Evolutionary conservation across 2,113 vertebrate genomes (phyloP).

Genomic region (Syrmaticus mikado): DNA sequence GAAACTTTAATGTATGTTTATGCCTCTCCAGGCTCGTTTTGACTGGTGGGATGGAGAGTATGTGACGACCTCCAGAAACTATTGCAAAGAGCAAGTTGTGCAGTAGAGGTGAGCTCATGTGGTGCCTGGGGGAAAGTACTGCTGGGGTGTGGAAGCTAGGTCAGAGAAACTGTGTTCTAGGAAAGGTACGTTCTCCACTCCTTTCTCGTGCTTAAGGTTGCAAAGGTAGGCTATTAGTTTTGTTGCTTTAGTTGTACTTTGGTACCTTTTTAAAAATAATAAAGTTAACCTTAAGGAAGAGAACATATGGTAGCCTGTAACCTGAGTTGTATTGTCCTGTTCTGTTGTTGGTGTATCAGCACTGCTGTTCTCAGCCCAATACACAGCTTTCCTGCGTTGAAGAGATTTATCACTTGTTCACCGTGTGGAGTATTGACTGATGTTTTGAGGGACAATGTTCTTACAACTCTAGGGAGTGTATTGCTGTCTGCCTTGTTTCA

Average conservation of each 20-base stretch:
- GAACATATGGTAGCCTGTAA: rapidly evolving
- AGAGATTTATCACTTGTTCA: not conserved
- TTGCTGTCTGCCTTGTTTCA: not conserved
- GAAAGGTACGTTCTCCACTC: rapidly evolving
- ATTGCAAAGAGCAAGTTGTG: not conserved
- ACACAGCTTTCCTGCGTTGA: rapidly evolving
- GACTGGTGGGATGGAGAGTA: not conserved
- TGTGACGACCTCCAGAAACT: not conserved
- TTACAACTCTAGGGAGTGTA: too few relatives aligned
- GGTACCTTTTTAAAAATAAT: not conserved
- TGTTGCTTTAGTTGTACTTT: not conserved
- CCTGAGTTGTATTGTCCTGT: not conserved
- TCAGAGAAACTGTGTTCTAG: not conserved
- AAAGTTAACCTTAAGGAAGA: not conserved
- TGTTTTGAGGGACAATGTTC: not conserved
- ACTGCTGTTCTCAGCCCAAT: not conserved
- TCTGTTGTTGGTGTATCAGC: not conserved
- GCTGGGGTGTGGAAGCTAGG: not conserved
- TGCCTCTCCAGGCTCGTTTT: not conserved
- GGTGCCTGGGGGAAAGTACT: not conserved
- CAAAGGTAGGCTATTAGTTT: not conserved
- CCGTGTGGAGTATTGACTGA: too few relatives aligned
- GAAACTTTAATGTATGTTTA: not conserved
- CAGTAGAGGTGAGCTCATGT: not conserved
- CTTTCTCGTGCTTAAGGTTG: not conserved